Percentiles rank a stretch among this genome's conserved stretches.
Conservation (phyloP, 1,140 invertebrate species). For the Druon quercuslanigerum region DNA sequence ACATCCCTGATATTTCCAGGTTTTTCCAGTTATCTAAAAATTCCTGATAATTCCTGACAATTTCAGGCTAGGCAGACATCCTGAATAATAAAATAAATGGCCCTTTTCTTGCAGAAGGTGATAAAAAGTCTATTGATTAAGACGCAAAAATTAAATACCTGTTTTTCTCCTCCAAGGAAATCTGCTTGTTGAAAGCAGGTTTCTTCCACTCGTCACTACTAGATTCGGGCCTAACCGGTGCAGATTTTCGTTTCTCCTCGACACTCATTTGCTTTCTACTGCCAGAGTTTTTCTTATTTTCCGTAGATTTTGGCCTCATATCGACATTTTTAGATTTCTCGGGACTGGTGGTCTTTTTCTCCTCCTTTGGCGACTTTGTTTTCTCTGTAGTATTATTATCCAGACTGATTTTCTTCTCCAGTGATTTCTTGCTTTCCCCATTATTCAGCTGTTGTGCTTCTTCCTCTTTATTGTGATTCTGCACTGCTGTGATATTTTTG, state of each 20-base stretch:
- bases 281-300: slow-evolving; percentile 42
- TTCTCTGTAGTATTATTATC: slow-evolving; percentile 41
- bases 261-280: slow-evolving; percentile 52
- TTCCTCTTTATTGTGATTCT: slow-evolving; percentile 40
- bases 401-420: slow-evolving; percentile 31
- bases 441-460: slow-evolving; percentile 48
- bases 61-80: too few species aligned
- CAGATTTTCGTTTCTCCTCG: slow-evolving; percentile 71
- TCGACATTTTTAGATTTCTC: slow-evolving; percentile 56
- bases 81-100: too few species aligned
- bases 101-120: too few species aligned
- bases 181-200: slow-evolving; percentile 60
- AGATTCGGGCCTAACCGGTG: slow-evolving; percentile 63
- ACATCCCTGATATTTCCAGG: too few species aligned
- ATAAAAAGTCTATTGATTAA: too few species aligned
- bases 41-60: too few species aligned
- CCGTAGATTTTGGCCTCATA: slow-evolving; percentile 59
- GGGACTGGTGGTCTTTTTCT: slow-evolving; percentile 29
- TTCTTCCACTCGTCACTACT: slow-evolving; percentile 63
- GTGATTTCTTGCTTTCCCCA: slow-evolving; percentile 42
- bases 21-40: too few species aligned
- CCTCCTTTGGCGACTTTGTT: slow-evolving; percentile 10
- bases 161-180: slow-evolving; percentile 64
- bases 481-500: slow-evolving; percentile 30
- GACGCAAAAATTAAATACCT: slow-evolving; percentile 40